Base-by-base conservation (phyloP, 1,140 invertebrate genomes). In the Macrosteles quadrilineatus region DNA sequence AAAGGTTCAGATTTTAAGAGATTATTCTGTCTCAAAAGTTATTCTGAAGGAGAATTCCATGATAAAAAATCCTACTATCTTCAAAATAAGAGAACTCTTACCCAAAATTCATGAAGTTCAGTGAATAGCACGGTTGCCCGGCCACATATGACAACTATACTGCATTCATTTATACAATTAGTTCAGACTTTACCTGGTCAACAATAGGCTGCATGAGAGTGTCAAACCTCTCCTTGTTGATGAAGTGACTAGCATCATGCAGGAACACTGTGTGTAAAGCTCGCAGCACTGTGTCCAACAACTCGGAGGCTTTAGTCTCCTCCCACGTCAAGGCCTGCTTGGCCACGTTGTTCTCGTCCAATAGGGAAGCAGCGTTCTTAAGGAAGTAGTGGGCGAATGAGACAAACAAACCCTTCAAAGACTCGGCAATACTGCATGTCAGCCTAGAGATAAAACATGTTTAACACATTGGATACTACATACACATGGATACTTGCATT, bases 371-470 rank as follows among this genome's bases (percentile, higher is more conserved):
- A 0, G 92, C 88, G 77, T 95, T 90, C 75, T 90, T 88, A 0
- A 97, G 81, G 73, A 97, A 90, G 75, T 93, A 89, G 3, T 89
- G 90, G 59, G 94, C 94, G 79, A 98, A 97, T 27, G 95, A 80
- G 1, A 94, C 88, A 79, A 98, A 98, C 0, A 98, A 81, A 25
- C 91, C 91, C 79, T 95, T 94, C 9, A 98, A 80, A 63, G 87
- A 88, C 57, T 93, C 88, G 0, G 94, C 92, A 67, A 97, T 87
- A 25, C 86, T 88, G 64, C 84, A 86, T 50, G 90, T 91, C 30
- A 96, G 77, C 76, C 89, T 87, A 79, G 80, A 87, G 78, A 82
- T 83, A 82, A 77, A 78, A 79, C 67, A 78, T 2, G 45, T 47
- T 62, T 25, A 17, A 63, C 32, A 14, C 3, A 50, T 9, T 50